A percentile compares a stretch with the other conserved stretches of the same genome.
These are phyloP conservation scores for Sebastes kiyomatsui DNA, from an alignment of 2,797 vertebrate genomes.

Conservation along the genomic window DNA sequence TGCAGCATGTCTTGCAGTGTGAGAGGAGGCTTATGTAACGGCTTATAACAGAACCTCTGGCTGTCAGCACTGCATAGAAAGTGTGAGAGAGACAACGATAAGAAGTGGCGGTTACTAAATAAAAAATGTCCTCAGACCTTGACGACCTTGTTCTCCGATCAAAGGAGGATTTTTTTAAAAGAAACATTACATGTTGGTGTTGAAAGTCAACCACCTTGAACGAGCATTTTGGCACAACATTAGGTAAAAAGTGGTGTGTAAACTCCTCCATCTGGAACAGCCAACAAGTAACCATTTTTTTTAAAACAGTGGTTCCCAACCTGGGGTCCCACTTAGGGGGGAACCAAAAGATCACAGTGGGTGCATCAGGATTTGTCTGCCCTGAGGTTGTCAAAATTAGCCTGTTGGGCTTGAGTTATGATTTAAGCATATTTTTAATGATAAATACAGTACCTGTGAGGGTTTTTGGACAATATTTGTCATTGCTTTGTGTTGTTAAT, in stretches of 20 bases:
- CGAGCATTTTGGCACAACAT: background rate
- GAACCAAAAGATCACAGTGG: too few species aligned
- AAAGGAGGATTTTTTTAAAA: background rate
- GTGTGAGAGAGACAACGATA: conserved; percentile 5
- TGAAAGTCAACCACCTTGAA: background rate
- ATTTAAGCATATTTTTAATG: too few species aligned
- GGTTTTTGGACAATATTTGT: too few species aligned
- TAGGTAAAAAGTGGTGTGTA: background rate
- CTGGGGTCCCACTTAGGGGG: too few species aligned
- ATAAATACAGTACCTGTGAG: too few species aligned
- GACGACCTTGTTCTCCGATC: background rate
- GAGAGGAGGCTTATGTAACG: conserved; percentile 68
- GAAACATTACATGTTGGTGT: background rate
- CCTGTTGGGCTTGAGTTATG: too few species aligned
- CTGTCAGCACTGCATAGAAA: conserved; percentile 21
- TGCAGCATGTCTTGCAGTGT: conserved; percentile 64
- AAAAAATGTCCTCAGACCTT: background rate
- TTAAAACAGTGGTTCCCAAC: background rate
- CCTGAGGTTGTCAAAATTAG: too few species aligned
- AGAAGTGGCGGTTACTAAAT: conserved; percentile 8
- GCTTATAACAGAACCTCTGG: conserved; percentile 41
- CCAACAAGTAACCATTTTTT: background rate
- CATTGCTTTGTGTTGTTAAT: too few species aligned
- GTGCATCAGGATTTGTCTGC: too few species aligned
- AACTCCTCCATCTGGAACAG: background rate